These are phyloP conservation scores for Diloba caeruleocephala DNA, from an alignment of 2,888 invertebrate species.

Conservation along the genomic window DNA sequence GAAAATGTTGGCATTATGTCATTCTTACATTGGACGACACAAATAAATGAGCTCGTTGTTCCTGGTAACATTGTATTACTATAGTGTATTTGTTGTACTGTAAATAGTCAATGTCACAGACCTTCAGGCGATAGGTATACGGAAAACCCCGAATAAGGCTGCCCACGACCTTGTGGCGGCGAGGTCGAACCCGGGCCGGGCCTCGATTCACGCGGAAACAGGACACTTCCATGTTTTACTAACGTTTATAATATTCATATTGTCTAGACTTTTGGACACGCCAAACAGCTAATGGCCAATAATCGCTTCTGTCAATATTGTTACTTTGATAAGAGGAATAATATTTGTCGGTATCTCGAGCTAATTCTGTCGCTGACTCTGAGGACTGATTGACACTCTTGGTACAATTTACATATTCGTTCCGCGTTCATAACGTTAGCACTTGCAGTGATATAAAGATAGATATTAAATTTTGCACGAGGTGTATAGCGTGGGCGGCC, in stretches of 20 bases:
- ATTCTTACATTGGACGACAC: conserved; percentile 46
- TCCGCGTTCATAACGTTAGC: conserved; percentile 65
- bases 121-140: conserved; percentile 77
- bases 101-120: conserved; percentile 75
- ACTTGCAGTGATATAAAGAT: conserved; percentile 56
- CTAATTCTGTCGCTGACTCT: background rate
- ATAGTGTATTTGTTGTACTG: conserved; percentile 62
- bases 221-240: conserved; percentile 59
- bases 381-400: conserved; percentile 12
- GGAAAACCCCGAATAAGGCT: conserved; percentile 76
- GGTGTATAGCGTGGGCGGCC: conserved; percentile 69
- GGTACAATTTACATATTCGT: conserved; percentile 59
- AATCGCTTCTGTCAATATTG: conserved; percentile 14
- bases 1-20: conserved; percentile 52
- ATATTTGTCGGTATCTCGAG: conserved; percentile 6
- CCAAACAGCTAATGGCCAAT: conserved; percentile 17
- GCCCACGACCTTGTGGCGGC: conserved; percentile 72
- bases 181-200: conserved; percentile 70
- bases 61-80: conserved; percentile 54
- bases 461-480: conserved; percentile 83
- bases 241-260: conserved; percentile 36
- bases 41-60: conserved; percentile 58
- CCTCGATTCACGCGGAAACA: conserved; percentile 65
- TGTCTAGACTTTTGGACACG: conserved; percentile 44
- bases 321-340: conserved; percentile 13